Conservation (phyloP, 1,140 invertebrate species). For the Anastrepha ludens region DNA sequence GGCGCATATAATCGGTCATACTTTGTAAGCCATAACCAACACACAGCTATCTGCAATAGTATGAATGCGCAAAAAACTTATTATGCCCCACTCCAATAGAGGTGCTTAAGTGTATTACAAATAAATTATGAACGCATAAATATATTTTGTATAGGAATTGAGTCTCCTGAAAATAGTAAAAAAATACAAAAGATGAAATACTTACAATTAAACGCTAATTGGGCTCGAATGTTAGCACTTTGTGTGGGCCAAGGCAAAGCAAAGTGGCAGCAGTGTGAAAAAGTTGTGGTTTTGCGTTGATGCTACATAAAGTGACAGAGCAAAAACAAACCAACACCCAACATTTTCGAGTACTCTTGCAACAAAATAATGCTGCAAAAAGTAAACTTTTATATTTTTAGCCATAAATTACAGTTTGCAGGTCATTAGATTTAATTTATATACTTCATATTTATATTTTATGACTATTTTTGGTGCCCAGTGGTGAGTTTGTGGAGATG, state of each 20-base stretch:
- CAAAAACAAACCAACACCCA: background rate
- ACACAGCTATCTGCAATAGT: background rate
- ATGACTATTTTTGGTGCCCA: background rate
- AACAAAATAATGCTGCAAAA: background rate
- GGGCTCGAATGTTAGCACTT: conserved; percentile 26
- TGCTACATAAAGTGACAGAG: background rate
- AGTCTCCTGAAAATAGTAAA: background rate
- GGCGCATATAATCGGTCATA: background rate
- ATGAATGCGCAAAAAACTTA: background rate
- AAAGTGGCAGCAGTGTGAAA: background rate
- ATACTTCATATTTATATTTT: conserved; percentile 52
- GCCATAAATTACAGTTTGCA: conserved; percentile 49
- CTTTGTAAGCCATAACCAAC: background rate
- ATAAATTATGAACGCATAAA: background rate
- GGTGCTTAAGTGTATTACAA: conserved; percentile 25
- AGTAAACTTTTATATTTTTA: conserved; percentile 18
- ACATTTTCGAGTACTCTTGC: background rate
- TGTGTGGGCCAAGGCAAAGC: background rate
- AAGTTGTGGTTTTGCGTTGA: background rate
- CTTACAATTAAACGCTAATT: conserved; percentile 42
- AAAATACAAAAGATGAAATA: conserved; percentile 36
- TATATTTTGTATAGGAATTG: background rate
- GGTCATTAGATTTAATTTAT: conserved; percentile 51
- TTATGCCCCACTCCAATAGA: background rate
- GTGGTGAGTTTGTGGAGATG: background rate